Evolutionary conservation across 2,888 invertebrate species (phyloP), one percentile per base, ranked within the genome.

Genomic region (Zygaena filipendulae): DNA sequence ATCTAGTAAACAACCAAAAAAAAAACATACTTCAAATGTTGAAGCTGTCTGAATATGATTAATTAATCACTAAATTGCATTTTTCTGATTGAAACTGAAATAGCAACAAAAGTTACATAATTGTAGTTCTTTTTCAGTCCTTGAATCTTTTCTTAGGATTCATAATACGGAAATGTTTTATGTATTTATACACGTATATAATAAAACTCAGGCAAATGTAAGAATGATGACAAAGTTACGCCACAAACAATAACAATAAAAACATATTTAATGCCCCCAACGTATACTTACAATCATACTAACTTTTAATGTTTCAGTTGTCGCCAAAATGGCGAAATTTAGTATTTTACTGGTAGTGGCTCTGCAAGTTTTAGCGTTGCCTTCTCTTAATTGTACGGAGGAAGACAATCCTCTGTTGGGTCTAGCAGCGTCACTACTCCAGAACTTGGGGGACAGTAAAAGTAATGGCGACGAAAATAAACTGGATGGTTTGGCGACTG

Each of bases 381-480:
- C 53, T 46, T 72, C 48, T 11, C 40, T 57, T n/a, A 49, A 49
- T 5, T 53, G 54, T 49, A 43, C 75, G 4, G 53, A 66, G 6
- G 66, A 71, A 21, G 61, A 84, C 1, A 86, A 82, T 48, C 87
- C 87, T 0, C 75, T 90, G 27, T 51, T 88, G 40, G 88, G 90
- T 40, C 82, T 88, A 33, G 90, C 90, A 0, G 83, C 86, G 2
- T 80, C 86, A 10, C 82, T 91, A 30, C 72, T 91, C 21, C 84
- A 86, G 47, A 86, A 86, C 46, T 84, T 85, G 47, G 72, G 71
- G 0, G 58, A 62, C 7, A 64, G 64, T 0, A 70, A 61, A 0
- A 47, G 51, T 9, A 53, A 52, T 11, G 64, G 64, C 0, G 70
- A 61, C 0, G 47, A 51, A 9, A 53, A 52, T 11, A 59, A 54